These are phyloP conservation scores for Porites rus DNA, from an alignment of 92 coral and sea anemone genomes.

Conservation along the genomic window DNA sequence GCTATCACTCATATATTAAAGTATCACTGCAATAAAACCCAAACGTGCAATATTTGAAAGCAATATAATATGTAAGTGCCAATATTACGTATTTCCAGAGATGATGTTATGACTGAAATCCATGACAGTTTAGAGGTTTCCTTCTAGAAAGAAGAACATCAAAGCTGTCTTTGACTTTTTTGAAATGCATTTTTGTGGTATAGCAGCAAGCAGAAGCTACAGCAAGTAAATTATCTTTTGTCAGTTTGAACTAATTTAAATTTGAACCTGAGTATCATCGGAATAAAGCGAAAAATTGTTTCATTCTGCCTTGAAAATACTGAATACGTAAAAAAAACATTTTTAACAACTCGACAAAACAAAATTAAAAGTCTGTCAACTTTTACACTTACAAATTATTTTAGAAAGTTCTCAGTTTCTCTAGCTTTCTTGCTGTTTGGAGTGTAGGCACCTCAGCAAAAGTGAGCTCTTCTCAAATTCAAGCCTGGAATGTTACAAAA, in stretches of 20 bases:
- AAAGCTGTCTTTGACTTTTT: background rate
- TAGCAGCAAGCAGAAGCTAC: too few species aligned
- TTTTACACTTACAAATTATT: background rate
- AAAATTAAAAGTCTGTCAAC: background rate
- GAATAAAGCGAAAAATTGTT: background rate
- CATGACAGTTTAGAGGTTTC: background rate
- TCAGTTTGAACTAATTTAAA: background rate
- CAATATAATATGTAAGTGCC: background rate
- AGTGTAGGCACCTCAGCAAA: too few species aligned
- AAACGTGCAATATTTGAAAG: background rate
- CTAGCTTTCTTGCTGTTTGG: too few species aligned
- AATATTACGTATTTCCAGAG: background rate
- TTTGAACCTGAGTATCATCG: background rate
- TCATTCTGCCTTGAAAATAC: background rate
- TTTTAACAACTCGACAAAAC: background rate
- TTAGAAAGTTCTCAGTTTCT: background rate
- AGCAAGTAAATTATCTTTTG: too few species aligned
- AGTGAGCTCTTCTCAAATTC: too few species aligned
- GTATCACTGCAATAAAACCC: background rate
- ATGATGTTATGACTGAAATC: background rate
- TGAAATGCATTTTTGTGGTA: too few species aligned
- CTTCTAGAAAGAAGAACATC: background rate
- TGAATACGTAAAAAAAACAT: too few species aligned
- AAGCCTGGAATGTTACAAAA: too few species aligned
- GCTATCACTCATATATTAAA: conserved; percentile 15